phyloP scores from a whole-genome alignment of 2,113 vertebrate species.

The Onychostruthus taczanowskii region DNA sequence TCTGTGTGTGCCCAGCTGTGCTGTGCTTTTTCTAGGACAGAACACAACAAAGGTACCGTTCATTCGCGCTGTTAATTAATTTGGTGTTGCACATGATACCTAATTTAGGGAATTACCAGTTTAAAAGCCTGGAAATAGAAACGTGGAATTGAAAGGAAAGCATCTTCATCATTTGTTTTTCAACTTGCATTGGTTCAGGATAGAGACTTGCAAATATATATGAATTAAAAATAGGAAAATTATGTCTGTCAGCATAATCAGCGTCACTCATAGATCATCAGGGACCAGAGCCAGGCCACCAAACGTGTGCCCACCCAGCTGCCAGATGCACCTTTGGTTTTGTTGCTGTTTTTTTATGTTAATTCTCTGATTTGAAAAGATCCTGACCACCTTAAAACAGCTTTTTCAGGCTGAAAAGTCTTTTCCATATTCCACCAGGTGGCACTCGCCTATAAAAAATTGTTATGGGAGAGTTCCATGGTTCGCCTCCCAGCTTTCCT shows the following conservation, averaged over 20 bases:
- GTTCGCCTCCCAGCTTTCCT: neutral
- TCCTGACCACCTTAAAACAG: constrained; percentile 53
- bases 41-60: fast-evolving
- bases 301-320: no score
- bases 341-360: neutral
- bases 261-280: fast-evolving
- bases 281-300: neutral
- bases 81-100: neutral
- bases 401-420: neutral
- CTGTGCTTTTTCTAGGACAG: neutral
- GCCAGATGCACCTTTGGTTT: neutral
- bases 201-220: neutral
- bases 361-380: neutral
- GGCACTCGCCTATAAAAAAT: constrained; percentile 32
- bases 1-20: neutral
- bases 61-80: neutral
- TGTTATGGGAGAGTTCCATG: neutral
- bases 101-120: neutral
- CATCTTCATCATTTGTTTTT: neutral
- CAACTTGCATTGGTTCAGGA: neutral
- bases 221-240: neutral
- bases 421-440: constrained; percentile 43
- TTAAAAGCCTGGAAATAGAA: neutral
- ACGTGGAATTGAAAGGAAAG: neutral
- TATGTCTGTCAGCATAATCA: fast-evolving